Evolutionary conservation across 2,888 invertebrate genomes (phyloP), one percentile per base, ranked within the genome.

Genomic region (Myathropa florea): DNA sequence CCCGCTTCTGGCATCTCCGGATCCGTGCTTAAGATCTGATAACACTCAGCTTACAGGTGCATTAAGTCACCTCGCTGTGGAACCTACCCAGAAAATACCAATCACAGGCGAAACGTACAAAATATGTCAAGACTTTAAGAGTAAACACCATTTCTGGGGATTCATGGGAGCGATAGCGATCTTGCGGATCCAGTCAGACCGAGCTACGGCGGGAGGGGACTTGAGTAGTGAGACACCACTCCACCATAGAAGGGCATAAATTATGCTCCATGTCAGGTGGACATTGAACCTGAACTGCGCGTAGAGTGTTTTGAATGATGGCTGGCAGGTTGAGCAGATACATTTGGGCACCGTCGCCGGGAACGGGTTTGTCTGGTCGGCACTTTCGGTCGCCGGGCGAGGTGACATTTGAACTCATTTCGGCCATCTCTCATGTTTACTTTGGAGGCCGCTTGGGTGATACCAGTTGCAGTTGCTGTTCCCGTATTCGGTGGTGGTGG

Each of bases 361-460:
- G 24, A 57, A 73, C 80, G 21, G 67, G 80, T 80, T 39, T 73
- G 26, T 24, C 79, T 53, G 65, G 72, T 65, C 23, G 10, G 28
- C 26, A 55, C 24, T 61, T 68, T 77, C 68, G 78, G 57, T 46
- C 46, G 61, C 55, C 12, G 21, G 65, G 14, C 53, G 67, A 72
- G 24, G 18, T 79, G 75, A 73, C 79, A 80, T 80, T 84, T 80
- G 80, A 71, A 84, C 71, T 71, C 23, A 57, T 68, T 61, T 36
- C 24, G 21, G 65, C 46, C 26, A 76, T 76, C 61, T 72, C 76
- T 80, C 57, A 80, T 53, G 79, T 71, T 76, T 55, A 61, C 46
- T 76, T 79, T 65, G 65, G 65, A 75, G 83, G 80, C 71, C 67
- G 36, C 23, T n/a, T 39, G 64, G 39, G 59, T 23, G 71, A 57